Conservation (phyloP, 2,113 vertebrate species). For the human (Homo sapiens) region GRCh38 chr19:28005001-28005500, state of each 20-base stretch:
- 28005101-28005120: not conserved
- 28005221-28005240: not conserved
- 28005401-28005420: no score
- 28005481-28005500: not conserved
- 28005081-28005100: not conserved
- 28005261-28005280: not conserved
- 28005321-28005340: not conserved
- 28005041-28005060: conserved; percentile 27
- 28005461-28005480: not conserved
- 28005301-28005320: not conserved
- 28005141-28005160: not conserved
- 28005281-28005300: not conserved
- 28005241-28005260: not conserved
- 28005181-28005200: not conserved
- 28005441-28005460: not conserved
- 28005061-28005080: conserved; percentile 3
- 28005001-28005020: conserved; percentile 47
- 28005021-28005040: conserved; percentile 2
- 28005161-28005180: not conserved
- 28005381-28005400: no score
- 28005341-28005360: no score
- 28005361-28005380: no score
- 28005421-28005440: no score
- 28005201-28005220: not conserved
- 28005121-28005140: not conserved